Conservation (phyloP, 2,797 vertebrate species). For the Sebastes ruberrimus region DNA sequence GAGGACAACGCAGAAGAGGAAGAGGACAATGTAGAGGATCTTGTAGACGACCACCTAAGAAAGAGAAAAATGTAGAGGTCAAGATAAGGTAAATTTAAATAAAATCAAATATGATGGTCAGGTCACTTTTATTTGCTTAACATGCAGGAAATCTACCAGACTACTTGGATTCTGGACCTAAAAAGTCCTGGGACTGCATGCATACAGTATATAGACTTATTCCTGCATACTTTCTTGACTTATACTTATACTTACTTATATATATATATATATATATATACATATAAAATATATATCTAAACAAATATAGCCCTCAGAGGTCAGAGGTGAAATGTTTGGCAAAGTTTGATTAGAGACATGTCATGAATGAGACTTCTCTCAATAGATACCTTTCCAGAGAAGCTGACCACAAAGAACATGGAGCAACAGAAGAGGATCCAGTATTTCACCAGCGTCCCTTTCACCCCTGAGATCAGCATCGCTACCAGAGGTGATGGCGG, state of each 20-base stretch:
- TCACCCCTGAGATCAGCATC: conserved; percentile 76
- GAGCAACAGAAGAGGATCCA: conserved; percentile 85
- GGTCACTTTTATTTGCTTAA: neutral
- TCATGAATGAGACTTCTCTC: neutral
- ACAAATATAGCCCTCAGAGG: neutral
- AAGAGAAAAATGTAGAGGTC: conserved; percentile 8
- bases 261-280: too few species aligned
- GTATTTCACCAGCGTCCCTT: conserved; percentile 79
- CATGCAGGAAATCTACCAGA: neutral
- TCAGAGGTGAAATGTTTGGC: neutral
- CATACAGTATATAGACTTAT: too few species aligned
- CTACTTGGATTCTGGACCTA: neutral
- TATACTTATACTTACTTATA: too few species aligned
- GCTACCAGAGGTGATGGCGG: conserved; percentile 67
- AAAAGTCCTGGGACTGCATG: neutral
- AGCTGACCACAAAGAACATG: conserved; percentile 85
- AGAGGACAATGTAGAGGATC: conserved; percentile 82
- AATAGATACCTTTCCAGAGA: conserved; percentile 75
- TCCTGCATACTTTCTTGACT: too few species aligned
- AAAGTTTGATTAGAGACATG: neutral
- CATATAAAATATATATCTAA: too few species aligned
- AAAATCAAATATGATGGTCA: neutral
- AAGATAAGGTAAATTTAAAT: neutral
- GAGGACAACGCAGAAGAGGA: conserved; percentile 77
- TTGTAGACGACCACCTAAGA: conserved; percentile 79